Evolutionary conservation across 1,140 invertebrate genomes (phyloP), one percentile per base, ranked within the genome.

Genomic region (Leptoteleia sp.): DNA sequence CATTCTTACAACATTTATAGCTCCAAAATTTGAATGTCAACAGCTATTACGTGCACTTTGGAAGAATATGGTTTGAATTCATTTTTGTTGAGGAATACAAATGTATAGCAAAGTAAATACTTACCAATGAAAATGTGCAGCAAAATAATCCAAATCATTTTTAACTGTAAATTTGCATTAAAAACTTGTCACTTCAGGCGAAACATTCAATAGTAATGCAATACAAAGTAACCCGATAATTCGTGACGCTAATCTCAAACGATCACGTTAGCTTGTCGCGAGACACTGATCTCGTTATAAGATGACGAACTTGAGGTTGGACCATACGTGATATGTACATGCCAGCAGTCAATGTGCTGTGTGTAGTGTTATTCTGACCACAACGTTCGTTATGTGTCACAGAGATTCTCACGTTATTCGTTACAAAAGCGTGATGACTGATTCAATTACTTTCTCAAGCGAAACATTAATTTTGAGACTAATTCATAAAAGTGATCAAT

Each of bases 221-320:
- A 12, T 3, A 43, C 6, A 50, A 17, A 6, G 11, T 37, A 31
- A 1, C 15, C 40, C 9, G 5, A 38, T 35, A 17, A 31, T 3
- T 27, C 50, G 52, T 48, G 47, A 57, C 25, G 15, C 22, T 67
- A 55, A 75, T 76, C 45, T 57, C 55, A 65, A 76, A 81, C 78
- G 83, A 81, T 81, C 71, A 35, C 80, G 67, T 43, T 82, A 81
- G 78, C 75, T 83, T 82, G 83, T 82, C 82, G 82, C 78, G 79
- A 84, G 68, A 62, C 71, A 88, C 87, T 88, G 85, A 82, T 86
- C 82, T 81, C 50, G 45, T 50, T 75, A 54, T 79, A 73, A 84
- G 85, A 84, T 82, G 76, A 73, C 57, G 79, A 62, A 77, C 79
- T 76, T 65, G 37, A 19, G 47, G 37, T 19, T 17, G 42, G 48